Evolutionary conservation across 2,888 invertebrate species (phyloP).

Genomic region (Troglohyphantes excavatus): DNA sequence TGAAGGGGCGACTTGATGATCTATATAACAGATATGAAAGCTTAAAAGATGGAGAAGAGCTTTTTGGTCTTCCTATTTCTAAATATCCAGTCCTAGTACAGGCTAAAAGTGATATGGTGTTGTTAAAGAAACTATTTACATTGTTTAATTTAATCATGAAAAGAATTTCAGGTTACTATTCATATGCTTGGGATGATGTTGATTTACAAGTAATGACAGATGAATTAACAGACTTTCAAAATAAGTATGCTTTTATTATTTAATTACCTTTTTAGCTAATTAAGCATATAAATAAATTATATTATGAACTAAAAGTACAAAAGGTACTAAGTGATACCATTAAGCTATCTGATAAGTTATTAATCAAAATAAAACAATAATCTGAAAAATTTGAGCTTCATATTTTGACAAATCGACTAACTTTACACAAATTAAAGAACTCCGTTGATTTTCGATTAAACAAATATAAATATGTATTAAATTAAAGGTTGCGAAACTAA

Average conservation of each 20-base stretch:
- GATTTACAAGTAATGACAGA: slow-evolving; percentile 91
- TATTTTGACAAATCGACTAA: no score
- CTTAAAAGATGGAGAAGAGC: slow-evolving; percentile 91
- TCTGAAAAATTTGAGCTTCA: no score
- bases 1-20: slow-evolving; percentile 89
- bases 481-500: no score
- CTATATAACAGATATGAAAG: slow-evolving; percentile 91
- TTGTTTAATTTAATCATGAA: slow-evolving; percentile 92
- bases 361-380: no score
- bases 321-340: no score
- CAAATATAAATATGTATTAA: no score
- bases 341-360: no score
- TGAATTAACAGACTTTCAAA: slow-evolving; percentile 91
- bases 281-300: no score
- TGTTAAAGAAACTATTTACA: slow-evolving; percentile 91
- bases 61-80: slow-evolving; percentile 92
- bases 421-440: no score
- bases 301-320: no score
- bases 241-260: slow-evolving; percentile 87
- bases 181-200: slow-evolving; percentile 91
- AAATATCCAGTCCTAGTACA: slow-evolving; percentile 91
- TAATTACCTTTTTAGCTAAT: no score
- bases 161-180: slow-evolving; percentile 92
- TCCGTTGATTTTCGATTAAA: no score
- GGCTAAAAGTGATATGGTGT: slow-evolving; percentile 91